These are phyloP conservation scores for Mongoloraphidia duomilia DNA, from an alignment of 2,888 invertebrate species.

Conservation along the genomic window DNA sequence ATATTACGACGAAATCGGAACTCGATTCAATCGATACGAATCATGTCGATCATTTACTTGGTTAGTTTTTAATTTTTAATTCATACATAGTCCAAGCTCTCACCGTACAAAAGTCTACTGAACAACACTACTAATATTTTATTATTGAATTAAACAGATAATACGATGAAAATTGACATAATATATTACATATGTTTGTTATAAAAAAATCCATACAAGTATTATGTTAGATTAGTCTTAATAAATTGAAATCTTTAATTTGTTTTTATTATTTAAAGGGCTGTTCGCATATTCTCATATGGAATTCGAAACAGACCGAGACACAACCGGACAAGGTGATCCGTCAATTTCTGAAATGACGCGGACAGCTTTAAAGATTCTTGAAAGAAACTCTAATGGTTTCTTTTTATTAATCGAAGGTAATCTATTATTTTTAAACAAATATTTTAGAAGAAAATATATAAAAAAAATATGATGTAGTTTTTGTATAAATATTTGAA, in stretches of 20 bases:
- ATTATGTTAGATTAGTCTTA: neutral
- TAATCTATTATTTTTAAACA: neutral
- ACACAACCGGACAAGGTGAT: slow-evolving; percentile 26
- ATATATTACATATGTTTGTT: too few species aligned
- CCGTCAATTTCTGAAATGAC: slow-evolving; percentile 46
- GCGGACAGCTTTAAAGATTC: slow-evolving; percentile 36
- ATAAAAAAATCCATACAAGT: neutral
- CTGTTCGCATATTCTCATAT: slow-evolving; percentile 42
- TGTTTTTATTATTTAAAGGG: slow-evolving; percentile 15
- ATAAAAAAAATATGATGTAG: neutral
- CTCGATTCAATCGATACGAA: slow-evolving; percentile 28
- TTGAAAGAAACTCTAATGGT: slow-evolving; percentile 27
- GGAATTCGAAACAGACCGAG: slow-evolving; percentile 36
- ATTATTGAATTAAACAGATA: too few species aligned
- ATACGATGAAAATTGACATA: too few species aligned
- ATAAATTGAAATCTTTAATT: neutral
- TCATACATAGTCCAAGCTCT: neutral
- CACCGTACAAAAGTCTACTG: too few species aligned
- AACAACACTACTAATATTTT: too few species aligned
- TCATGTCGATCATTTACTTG: slow-evolving; percentile 33
- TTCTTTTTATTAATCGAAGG: slow-evolving; percentile 40
- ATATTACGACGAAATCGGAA: slow-evolving; percentile 29
- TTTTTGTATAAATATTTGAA: neutral
- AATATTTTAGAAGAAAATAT: too few species aligned
- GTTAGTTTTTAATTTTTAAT: slow-evolving; percentile 15